These are phyloP conservation scores for Ormyrus nitidulus DNA, from an alignment of 2,888 invertebrate genomes.

Conservation along the genomic window DNA sequence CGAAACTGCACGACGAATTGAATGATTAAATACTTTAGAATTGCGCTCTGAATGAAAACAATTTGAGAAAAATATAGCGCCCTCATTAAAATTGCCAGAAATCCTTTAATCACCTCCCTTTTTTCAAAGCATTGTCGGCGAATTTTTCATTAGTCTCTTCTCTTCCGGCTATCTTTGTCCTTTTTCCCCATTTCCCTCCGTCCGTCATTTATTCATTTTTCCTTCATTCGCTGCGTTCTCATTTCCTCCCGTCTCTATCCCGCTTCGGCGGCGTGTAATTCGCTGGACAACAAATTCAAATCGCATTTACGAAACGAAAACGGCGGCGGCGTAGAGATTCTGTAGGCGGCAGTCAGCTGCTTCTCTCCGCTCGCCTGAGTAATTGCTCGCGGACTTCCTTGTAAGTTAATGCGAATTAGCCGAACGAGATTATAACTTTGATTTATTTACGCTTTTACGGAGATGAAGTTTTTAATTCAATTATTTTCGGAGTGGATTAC, in stretches of 20 bases:
- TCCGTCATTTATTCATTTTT: too few species aligned
- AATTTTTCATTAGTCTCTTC: too few species aligned
- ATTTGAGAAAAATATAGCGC: too few species aligned
- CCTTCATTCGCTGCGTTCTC: too few species aligned
- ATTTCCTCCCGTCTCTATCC: background rate
- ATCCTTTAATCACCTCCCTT: too few species aligned
- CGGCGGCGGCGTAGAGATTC: conserved; percentile 10
- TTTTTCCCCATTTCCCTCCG: too few species aligned
- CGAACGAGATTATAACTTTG: conserved; percentile 25
- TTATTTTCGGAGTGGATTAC: background rate
- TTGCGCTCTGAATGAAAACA: too few species aligned
- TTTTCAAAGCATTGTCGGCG: too few species aligned
- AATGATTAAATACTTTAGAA: too few species aligned
- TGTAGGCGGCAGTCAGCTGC: conserved; percentile 38
- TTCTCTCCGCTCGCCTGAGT: conserved; percentile 11
- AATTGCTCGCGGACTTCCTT: conserved; percentile 30
- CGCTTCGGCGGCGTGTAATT: conserved; percentile 37
- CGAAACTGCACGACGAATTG: too few species aligned
- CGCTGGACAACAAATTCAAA: conserved; percentile 53
- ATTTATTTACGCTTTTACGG: conserved; percentile 17
- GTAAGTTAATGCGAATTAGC: conserved; percentile 27
- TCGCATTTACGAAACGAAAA: conserved; percentile 28
- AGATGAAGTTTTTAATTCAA: conserved; percentile 2
- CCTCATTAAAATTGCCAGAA: too few species aligned
- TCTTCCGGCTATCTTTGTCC: too few species aligned